Evolutionary conservation across 2,888 invertebrate species (phyloP), one percentile per base, ranked within the genome.

Genomic region (Azorinus chamasolen): DNA sequence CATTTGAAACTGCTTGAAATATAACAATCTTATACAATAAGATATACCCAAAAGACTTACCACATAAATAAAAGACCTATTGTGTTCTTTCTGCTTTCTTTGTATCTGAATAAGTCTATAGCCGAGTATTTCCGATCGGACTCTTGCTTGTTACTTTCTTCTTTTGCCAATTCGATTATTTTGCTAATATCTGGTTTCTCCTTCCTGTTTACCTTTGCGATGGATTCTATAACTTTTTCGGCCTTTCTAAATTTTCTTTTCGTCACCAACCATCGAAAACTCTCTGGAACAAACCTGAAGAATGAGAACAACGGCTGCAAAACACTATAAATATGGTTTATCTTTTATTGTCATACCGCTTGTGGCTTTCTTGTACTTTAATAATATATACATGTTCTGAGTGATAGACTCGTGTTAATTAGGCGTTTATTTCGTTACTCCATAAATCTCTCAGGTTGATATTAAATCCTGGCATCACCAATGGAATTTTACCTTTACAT

Each of bases 251-350:
- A 71, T 20, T 50, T 45, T 24, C 63, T 37, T 25, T 58, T 64
- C 0, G 76, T 71, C 6, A 76, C 76, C 41, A 76, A 43, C 76
- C 76, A 76, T 1, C 76, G 76, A 53, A 71, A 76, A 58, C 76
- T 76, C 43, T 76, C 76, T 18, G 71, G 76, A 24, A 76, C 45
- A 39, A 51, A 62, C 18, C 50, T 51, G 10, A 10, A 10, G 32
- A 32, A n/a, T n/a, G n/a, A n/a, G n/a, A n/a, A n/a, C n/a, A n/a
- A n/a, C n/a, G n/a, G n/a, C n/a, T n/a, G n/a, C n/a, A n/a, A n/a
- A n/a, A n/a, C n/a, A n/a, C n/a, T n/a, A n/a, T n/a, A n/a, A n/a
- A n/a, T n/a, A n/a, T n/a, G n/a, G n/a, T n/a, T n/a, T n/a, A n/a
- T n/a, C n/a, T n/a, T n/a, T n/a, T n/a, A n/a, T n/a, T n/a, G n/a